Conservation (phyloP, 2,113 vertebrate genomes). For the Oncorhynchus clarkii region DNA sequence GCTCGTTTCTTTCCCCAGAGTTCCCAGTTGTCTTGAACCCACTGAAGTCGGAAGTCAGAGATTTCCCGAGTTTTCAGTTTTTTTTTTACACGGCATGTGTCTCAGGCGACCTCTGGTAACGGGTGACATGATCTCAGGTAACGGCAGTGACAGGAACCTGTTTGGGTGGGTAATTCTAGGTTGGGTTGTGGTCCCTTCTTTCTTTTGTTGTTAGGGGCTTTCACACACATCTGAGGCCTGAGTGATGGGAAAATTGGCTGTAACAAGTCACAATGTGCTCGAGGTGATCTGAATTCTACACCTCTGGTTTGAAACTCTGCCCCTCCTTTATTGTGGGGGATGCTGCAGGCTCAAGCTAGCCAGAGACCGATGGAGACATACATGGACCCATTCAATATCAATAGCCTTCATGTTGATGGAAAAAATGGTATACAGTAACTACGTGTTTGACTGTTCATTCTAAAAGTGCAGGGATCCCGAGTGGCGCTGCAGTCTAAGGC, state of each 20-base stretch:
- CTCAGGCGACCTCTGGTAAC: too few species aligned
- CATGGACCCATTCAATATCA: not conserved
- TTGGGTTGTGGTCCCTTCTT: not conserved
- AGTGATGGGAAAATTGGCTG: not conserved
- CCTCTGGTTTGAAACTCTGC: not conserved
- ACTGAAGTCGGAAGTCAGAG: too few species aligned
- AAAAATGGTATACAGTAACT: not conserved
- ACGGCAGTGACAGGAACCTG: not conserved
- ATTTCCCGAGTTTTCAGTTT: too few species aligned
- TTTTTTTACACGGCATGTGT: too few species aligned
- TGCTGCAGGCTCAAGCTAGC: too few species aligned
- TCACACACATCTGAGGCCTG: not conserved
- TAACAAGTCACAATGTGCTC: not conserved
- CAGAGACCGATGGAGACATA: not conserved
- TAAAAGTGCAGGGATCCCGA: too few species aligned
- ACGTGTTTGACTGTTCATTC: too few species aligned
- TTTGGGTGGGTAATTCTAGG: conserved; percentile 11
- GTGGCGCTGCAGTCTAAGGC: too few species aligned
- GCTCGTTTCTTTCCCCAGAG: too few species aligned
- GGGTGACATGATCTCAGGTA: not conserved
- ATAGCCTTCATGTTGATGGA: not conserved
- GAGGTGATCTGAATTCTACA: not conserved
- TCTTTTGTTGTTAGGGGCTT: not conserved
- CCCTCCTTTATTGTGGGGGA: not conserved
- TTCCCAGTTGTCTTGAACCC: too few species aligned